phyloP scores from a whole-genome alignment of 2,888 invertebrate genomes.

The Pediacus dermestoides region DNA sequence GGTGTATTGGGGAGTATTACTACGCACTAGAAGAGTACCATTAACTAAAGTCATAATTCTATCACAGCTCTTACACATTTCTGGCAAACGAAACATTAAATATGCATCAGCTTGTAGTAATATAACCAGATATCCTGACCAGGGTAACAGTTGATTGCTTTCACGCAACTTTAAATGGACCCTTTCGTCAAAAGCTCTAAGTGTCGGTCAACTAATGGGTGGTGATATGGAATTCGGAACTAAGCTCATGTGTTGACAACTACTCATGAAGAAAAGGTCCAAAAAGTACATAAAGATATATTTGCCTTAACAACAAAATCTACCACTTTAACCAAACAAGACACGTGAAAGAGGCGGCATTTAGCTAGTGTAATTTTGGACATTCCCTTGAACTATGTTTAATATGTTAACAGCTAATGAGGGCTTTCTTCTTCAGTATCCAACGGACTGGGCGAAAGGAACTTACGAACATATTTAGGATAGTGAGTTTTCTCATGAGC shows the following conservation, averaged over 20 bases:
- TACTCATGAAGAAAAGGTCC: too few species aligned
- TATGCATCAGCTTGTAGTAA: slow-evolving; percentile 10
- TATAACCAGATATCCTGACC: slow-evolving; percentile 24
- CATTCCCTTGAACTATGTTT: slow-evolving; percentile 4
- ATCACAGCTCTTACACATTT: slow-evolving; percentile 51
- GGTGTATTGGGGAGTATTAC: slow-evolving; percentile 20
- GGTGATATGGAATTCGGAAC: too few species aligned
- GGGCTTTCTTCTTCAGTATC: slow-evolving; percentile 77
- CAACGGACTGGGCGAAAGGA: slow-evolving; percentile 81
- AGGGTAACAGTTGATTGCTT: slow-evolving; percentile 27
- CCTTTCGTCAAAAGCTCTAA: slow-evolving; percentile 13
- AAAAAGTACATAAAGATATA: too few species aligned
- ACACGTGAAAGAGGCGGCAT: slow-evolving; percentile 1
- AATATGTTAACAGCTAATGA: slow-evolving; percentile 56
- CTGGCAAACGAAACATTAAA: slow-evolving; percentile 36
- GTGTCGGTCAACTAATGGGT: too few species aligned
- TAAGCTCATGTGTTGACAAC: too few species aligned
- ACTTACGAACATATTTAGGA: slow-evolving; percentile 87
- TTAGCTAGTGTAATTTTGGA: slow-evolving; percentile 14
- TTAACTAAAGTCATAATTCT: slow-evolving; percentile 43
- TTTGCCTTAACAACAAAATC: too few species aligned
- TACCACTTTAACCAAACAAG: too few species aligned
- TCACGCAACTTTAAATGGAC: slow-evolving; percentile 21
- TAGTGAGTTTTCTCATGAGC: slow-evolving; percentile 92
- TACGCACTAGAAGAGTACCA: slow-evolving; percentile 30